These are phyloP conservation scores for Clarias platycephalus DNA, from an alignment of 2,797 vertebrate genomes.

Conservation along the genomic window DNA sequence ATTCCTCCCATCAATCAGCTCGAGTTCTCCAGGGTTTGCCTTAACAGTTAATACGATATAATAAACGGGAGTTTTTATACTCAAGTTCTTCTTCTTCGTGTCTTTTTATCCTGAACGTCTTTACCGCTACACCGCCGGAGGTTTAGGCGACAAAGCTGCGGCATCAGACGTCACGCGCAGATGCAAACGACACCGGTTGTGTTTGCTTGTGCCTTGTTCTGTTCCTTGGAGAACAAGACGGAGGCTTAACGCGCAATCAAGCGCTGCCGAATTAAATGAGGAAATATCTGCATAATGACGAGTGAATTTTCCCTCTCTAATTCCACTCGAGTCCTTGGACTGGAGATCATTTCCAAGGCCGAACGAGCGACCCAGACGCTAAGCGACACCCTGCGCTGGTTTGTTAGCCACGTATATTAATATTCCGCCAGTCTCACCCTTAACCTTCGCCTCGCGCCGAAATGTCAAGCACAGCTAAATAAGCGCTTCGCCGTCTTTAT, in stretches of 20 bases:
- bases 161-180: neutral
- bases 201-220: neutral
- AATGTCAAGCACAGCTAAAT: constrained; percentile 75
- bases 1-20: constrained; percentile 60
- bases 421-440: constrained; percentile 56
- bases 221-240: neutral
- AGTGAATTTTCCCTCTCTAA: constrained; percentile 39
- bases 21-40: constrained; percentile 39
- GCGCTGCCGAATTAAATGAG: neutral
- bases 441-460: constrained; percentile 62
- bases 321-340: constrained; percentile 39
- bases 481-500: constrained; percentile 61
- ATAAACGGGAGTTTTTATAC: constrained; percentile 46
- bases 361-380: constrained; percentile 56
- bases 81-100: constrained; percentile 20
- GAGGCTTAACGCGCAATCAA: constrained; percentile 13
- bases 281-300: constrained; percentile 39
- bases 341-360: constrained; percentile 45
- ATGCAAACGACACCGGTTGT: neutral
- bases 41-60: constrained; percentile 58
- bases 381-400: constrained; percentile 51
- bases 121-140: neutral
- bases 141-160: neutral
- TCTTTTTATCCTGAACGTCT: constrained; percentile 22
- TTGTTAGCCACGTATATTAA: constrained; percentile 66